These are phyloP conservation scores for Odontamblyopus rebecca DNA, from an alignment of 2,797 vertebrate genomes.

Conservation along the genomic window DNA sequence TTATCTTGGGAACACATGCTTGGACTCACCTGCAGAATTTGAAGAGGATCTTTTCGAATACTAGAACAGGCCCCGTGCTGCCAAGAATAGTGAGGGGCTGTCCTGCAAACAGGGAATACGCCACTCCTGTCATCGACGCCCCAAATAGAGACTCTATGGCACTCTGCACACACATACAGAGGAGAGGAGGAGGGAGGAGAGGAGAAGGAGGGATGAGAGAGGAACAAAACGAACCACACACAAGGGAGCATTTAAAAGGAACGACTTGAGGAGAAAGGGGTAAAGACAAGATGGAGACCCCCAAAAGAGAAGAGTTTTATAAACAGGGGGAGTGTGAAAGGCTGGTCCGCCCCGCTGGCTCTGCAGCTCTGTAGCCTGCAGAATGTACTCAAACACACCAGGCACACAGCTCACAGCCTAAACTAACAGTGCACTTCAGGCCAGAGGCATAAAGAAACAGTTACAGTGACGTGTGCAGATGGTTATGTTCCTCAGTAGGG, in stretches of 20 bases:
- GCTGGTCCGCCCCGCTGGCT: constrained; percentile 39
- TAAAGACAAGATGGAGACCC: constrained; percentile 16
- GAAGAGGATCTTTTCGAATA: constrained; percentile 98
- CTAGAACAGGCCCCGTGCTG: constrained; percentile 96
- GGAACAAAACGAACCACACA: constrained; percentile 25
- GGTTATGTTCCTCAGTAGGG: constrained; percentile 8
- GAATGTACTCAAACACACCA: constrained; percentile 61
- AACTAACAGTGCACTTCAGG: constrained; percentile 47
- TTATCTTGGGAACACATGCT: background rate
- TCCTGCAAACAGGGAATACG: constrained; percentile 93
- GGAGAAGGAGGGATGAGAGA: constrained; percentile 29
- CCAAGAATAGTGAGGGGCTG: constrained; percentile 97
- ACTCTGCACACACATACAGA: constrained; percentile 80
- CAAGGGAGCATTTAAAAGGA: constrained; percentile 60
- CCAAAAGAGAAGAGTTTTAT: constrained; percentile 47
- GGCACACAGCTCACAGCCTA: constrained; percentile 52
- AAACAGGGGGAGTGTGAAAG: constrained; percentile 38
- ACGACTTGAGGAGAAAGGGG: constrained; percentile 50
- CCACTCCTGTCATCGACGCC: constrained; percentile 94
- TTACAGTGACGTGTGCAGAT: background rate
- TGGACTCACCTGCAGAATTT: constrained; percentile 83
- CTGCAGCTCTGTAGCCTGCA: constrained; percentile 28
- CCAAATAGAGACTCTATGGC: constrained; percentile 98
- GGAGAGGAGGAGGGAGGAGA: constrained; percentile 39
- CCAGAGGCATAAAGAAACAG: constrained; percentile 12